Evolutionary conservation across 2,113 vertebrate genomes (phyloP), one percentile per base, ranked within the genome.

Genomic region (Rutilus rutilus): DNA sequence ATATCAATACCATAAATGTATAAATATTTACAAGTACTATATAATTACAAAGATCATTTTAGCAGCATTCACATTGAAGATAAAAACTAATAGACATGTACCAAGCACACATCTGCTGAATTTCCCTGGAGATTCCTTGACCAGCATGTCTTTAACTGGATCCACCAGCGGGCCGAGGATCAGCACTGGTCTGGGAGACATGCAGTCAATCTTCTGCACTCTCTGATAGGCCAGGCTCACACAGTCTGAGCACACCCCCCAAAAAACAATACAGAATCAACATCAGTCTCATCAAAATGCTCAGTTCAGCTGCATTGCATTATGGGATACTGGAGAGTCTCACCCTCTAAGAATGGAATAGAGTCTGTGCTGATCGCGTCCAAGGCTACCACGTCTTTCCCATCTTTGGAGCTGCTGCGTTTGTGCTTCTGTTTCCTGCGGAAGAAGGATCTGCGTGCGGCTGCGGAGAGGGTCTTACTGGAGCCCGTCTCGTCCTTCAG

Each of bases 361-460:
- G 98, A 97, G 90, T 99, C 98, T 2, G 93, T 98, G 93, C 97
- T 97, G 88, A 99, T 96, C 87, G 97, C 95, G 75, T 99, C 98
- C 85, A 99, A 91, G 79, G 98, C 96, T 17, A 97, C 94, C 82
- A 96, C 93, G 85, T 99, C 98, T 89, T 99, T 99, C 83, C 98
- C 96, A 87, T 99, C 98, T 94, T 97, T 98, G 92, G 98, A 99
- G 87, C 97, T 96, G 27, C 97, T 99, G 85, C 97, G 96, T 87
- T 99, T 99, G 91, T 99, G 98, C 93, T 99, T 99, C 85, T 98
- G 96, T 88, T 97, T 99, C 88, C 98, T 95, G 82, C 97, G 95
- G 87, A 99, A 99, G 93, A 99, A 99, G 1, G 98, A 99, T 21
- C 98, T 94, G 67, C 98, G 96, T 0, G 98, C 98, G 0, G 98